phyloP scores from a whole-genome alignment of 1,140 invertebrate species.

The Batillaria attramentaria region DNA sequence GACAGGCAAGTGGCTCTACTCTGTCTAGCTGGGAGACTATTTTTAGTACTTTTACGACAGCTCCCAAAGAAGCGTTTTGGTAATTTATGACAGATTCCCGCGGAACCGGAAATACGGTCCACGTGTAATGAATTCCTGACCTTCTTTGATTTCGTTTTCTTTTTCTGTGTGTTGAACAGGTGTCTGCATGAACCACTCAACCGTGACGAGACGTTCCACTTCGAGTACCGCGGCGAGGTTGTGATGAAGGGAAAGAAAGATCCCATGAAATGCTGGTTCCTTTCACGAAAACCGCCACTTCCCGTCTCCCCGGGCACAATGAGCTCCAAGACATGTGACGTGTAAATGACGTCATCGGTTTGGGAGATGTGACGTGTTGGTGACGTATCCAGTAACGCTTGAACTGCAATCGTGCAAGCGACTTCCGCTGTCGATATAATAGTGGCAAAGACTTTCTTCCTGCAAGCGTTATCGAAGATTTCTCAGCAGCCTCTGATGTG shows the following conservation, averaged over 20 bases:
- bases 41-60: too few relatives aligned
- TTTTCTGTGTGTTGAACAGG: slow-evolving; percentile 75
- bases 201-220: slow-evolving; percentile 86
- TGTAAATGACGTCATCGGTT: neutral
- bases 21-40: too few relatives aligned
- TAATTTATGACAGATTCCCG: too few relatives aligned
- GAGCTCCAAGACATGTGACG: neutral
- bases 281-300: slow-evolving; percentile 69
- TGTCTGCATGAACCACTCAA: slow-evolving; percentile 87
- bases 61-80: too few relatives aligned
- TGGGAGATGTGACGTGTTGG: neutral
- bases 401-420: neutral
- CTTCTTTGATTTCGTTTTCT: neutral
- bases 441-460: too few relatives aligned
- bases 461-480: neutral
- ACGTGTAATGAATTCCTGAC: neutral
- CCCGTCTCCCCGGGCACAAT: neutral
- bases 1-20: too few relatives aligned
- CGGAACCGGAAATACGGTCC: too few relatives aligned
- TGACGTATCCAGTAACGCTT: neutral
- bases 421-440: neutral
- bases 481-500: neutral
- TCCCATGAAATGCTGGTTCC: slow-evolving; percentile 95
- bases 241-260: slow-evolving; percentile 95
- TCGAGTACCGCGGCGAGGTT: slow-evolving; percentile 90